Conservation (phyloP, 2,113 vertebrate species). For the Halcyon senegalensis region DNA sequence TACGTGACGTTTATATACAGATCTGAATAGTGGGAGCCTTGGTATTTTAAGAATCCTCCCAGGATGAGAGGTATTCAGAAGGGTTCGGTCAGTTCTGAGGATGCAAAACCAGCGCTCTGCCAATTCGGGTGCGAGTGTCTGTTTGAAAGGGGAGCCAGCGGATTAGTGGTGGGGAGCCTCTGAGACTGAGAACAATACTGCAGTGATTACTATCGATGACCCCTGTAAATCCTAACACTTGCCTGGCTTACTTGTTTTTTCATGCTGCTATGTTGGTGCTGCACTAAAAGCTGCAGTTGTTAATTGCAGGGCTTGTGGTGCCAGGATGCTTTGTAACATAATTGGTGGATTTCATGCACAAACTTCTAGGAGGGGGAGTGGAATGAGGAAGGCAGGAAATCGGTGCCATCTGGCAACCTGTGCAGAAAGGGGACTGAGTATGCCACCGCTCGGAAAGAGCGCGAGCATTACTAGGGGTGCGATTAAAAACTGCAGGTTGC, state of each 20-base stretch:
- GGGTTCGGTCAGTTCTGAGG: not conserved
- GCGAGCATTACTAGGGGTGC: not conserved
- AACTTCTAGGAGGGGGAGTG: constrained; percentile 48
- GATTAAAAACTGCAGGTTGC: not conserved
- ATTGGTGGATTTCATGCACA: constrained; percentile 65
- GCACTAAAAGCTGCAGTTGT: constrained; percentile 62
- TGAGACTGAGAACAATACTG: not conserved
- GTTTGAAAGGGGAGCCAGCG: constrained; percentile 21
- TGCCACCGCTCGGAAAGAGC: not conserved
- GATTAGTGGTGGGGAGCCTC: constrained; percentile 33
- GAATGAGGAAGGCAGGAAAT: constrained; percentile 38
- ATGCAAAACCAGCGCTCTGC: not conserved
- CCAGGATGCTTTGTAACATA: constrained; percentile 58
- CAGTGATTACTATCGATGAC: constrained; percentile 31
- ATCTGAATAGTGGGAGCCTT: not conserved
- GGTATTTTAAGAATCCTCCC: not conserved
- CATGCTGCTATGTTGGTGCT: constrained; percentile 49
- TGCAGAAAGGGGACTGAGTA: not conserved
- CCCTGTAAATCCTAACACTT: constrained; percentile 50
- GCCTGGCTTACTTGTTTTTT: constrained; percentile 57
- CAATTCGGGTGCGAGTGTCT: fast-evolving
- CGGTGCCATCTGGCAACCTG: constrained; percentile 53
- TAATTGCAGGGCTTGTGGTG: constrained; percentile 54
- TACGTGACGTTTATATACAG: not conserved
- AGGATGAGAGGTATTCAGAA: not conserved